A percentile compares a stretch with the other conserved stretches of the same genome.
These are phyloP conservation scores for Tiliqua scincoides DNA, from an alignment of 2,113 vertebrate species.

Conservation along the genomic window DNA sequence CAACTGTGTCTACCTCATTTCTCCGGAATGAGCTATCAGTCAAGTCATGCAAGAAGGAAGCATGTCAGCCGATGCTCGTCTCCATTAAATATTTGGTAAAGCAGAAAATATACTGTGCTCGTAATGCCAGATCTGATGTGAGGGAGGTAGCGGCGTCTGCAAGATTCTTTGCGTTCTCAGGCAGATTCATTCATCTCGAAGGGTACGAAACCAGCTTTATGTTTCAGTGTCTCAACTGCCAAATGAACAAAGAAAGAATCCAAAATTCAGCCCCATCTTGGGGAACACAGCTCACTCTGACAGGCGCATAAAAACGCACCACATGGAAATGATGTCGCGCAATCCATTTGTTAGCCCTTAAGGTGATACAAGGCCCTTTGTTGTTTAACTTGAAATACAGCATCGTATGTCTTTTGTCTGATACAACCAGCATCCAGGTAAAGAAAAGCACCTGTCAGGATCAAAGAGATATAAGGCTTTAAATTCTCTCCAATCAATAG, in stretches of 20 bases:
- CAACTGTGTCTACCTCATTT: background rate
- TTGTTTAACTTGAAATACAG: background rate
- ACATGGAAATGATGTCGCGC: background rate
- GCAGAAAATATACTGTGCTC: no score
- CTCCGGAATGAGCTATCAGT: background rate
- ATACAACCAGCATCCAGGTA: slow-evolving; percentile 20
- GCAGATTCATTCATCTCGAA: background rate
- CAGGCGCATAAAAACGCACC: background rate
- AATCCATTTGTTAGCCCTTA: background rate
- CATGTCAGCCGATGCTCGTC: background rate
- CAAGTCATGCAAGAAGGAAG: background rate
- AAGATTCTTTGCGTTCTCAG: background rate
- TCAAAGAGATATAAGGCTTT: slow-evolving; percentile 21
- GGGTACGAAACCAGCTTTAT: background rate
- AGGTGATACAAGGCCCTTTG: background rate
- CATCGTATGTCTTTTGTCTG: background rate
- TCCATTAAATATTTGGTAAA: slow-evolving; percentile 1
- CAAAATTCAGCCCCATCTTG: background rate
- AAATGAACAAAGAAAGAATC: background rate
- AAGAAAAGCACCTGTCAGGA: background rate
- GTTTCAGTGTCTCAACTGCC: background rate
- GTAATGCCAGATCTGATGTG: background rate
- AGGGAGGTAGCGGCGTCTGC: background rate
- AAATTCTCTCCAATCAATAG: slow-evolving; percentile 51
- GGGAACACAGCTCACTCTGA: background rate